phyloP scores from a whole-genome alignment of 2,797 vertebrate genomes.

The Lycodopsis pacificus region DNA sequence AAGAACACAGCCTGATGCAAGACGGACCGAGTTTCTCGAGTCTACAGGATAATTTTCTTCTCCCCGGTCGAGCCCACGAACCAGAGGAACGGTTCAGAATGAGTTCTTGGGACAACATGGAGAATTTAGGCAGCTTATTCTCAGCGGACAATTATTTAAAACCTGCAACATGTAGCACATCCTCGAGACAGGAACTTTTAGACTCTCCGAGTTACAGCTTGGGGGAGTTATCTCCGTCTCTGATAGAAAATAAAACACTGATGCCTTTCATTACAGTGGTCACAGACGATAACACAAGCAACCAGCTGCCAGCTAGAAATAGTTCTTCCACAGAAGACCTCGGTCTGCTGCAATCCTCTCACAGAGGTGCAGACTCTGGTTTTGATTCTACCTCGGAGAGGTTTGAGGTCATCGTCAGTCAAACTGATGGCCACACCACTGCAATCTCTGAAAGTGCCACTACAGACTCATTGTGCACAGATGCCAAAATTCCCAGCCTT shows the following conservation, averaged over 20 bases:
- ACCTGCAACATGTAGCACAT: constrained; percentile 63
- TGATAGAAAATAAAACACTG: constrained; percentile 78
- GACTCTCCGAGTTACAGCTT: constrained; percentile 65
- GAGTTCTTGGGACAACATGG: constrained; percentile 78
- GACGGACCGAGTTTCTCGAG: constrained; percentile 72
- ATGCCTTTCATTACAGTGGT: constrained; percentile 83
- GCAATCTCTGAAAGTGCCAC: constrained; percentile 70
- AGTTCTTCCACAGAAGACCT: constrained; percentile 79
- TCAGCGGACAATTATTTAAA: constrained; percentile 74
- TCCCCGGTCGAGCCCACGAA: constrained; percentile 73
- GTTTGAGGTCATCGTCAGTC: constrained; percentile 67
- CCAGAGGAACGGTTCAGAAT: constrained; percentile 79
- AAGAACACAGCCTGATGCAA: constrained; percentile 89
- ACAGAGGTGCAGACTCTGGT: constrained; percentile 75
- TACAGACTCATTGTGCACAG: constrained; percentile 75
- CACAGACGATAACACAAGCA: constrained; percentile 69
- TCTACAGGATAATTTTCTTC: constrained; percentile 76
- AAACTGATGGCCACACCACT: constrained; percentile 63
- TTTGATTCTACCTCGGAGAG: constrained; percentile 78
- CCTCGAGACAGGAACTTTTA: constrained; percentile 77
- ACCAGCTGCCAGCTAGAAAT: constrained; percentile 61
- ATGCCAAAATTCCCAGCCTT: constrained; percentile 83
- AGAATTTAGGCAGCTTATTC: constrained; percentile 76
- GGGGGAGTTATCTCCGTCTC: constrained; percentile 59
- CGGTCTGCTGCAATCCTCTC: constrained; percentile 67